Evolutionary conservation across 2,797 vertebrate genomes (phyloP), one percentile per base, ranked within the genome.

Genomic region (Sebastolobus alascanus): DNA sequence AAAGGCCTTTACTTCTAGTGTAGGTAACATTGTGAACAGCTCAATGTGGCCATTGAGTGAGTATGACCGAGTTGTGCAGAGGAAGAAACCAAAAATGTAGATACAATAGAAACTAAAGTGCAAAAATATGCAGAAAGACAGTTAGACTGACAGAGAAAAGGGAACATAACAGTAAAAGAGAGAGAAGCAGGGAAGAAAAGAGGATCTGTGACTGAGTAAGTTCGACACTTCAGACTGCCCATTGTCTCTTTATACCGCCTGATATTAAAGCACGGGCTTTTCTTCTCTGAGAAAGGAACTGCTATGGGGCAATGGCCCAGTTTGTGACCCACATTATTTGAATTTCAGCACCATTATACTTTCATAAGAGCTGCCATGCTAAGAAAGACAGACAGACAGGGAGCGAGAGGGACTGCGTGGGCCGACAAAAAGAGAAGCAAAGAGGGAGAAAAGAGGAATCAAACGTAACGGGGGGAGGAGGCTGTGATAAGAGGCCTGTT

Each of bases 241-340:
- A 73, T 79, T 84, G 89, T 82, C 83, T 87, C 83, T 82, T 75
- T 68, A 69, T 93, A 93, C 0, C 87, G 96, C 6, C 96, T 96
- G 88, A 97, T 96, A 82, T 95, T 95, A 91, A 96, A 96, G 95
- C 90, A 90, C 61, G 94, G 94, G 96, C 35, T 96, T 96, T 90
- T 96, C 96, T 93, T 96, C 94, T 63, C 64, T 4, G 52, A 82
- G 82, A 78, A 77, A 79, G 83, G 79, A 84, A 87, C 84, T 46
- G 88, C 91, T 90, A 74, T 60, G 84, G 87, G 90, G 90, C 90
- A 87, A 80, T 92, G 92, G 92, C 93, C 94, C 91, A 94, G 87
- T 92, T 94, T 90, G 87, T 93, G 93, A 95, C 93, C 90, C 92
- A 92, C 84, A 94, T 94, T 90, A 93, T 92, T 89, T 81, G 88